A percentile compares a stretch with the other conserved stretches of the same genome.
These are phyloP conservation scores for Mycteria americana DNA, from an alignment of 2,797 vertebrate species.

Conservation along the genomic window DNA sequence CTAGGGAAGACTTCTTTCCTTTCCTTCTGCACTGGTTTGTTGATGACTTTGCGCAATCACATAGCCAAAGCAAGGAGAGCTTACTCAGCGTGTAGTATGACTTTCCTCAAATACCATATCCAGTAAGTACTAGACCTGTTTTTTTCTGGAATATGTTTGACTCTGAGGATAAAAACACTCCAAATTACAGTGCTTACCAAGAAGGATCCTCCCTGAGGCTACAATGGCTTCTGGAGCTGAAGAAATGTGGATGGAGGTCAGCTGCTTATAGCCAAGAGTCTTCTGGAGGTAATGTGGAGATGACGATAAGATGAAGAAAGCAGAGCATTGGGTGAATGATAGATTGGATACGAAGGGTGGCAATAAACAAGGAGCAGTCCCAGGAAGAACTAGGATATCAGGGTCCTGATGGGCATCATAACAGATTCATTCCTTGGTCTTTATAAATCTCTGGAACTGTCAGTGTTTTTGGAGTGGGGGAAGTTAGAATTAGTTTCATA, in stretches of 20 bases:
- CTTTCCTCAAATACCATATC: neutral
- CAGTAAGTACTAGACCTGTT: neutral
- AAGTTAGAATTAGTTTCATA: neutral
- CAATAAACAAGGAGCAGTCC: neutral
- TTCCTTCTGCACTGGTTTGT: neutral
- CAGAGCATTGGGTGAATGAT: neutral
- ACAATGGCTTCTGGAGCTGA: neutral
- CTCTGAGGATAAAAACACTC: neutral
- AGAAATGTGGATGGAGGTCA: neutral
- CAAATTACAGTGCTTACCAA: neutral
- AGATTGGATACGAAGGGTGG: neutral
- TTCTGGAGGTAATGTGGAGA: neutral
- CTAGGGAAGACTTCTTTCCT: neutral
- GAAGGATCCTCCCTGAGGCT: neutral
- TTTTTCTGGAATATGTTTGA: neutral
- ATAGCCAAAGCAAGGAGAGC: neutral
- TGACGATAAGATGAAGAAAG: neutral
- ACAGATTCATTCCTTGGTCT: neutral
- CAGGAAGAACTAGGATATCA: neutral
- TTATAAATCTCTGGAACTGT: neutral
- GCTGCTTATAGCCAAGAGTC: neutral
- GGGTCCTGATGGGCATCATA: neutral
- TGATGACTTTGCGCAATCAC: neutral
- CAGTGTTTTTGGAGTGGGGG: neutral
- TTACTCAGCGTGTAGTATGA: neutral